Conservation (phyloP, 2,888 invertebrate species). For the Oligia strigilis region DNA sequence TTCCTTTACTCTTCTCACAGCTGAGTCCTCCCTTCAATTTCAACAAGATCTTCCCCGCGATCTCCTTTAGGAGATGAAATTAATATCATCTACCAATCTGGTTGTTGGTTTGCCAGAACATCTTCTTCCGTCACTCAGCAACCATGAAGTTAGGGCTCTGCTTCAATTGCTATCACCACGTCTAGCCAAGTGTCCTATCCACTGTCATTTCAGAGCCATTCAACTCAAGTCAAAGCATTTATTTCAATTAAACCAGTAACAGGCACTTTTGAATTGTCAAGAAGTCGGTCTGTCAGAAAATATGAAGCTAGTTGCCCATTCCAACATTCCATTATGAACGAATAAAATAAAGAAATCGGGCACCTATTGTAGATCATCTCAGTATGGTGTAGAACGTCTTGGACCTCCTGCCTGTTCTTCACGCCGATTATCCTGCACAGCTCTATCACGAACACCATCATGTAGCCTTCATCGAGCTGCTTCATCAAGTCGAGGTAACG, state of each 20-base stretch:
- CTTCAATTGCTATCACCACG: too few species aligned
- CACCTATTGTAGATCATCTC: slow-evolving; percentile 9
- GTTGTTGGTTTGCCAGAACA: background rate
- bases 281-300: too few species aligned
- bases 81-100: background rate
- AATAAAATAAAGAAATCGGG: background rate
- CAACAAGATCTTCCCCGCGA: background rate
- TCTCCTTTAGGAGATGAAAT: background rate
- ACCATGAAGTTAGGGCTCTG: background rate
- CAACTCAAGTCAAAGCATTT: too few species aligned
- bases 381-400: background rate
- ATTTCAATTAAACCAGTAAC: too few species aligned
- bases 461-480: slow-evolving; percentile 2
- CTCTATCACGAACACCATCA: slow-evolving; percentile 13
- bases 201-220: background rate
- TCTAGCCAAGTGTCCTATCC: background rate
- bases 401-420: background rate
- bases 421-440: slow-evolving; percentile 11
- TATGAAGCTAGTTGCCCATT: too few species aligned
- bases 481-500: slow-evolving; percentile 20
- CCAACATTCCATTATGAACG: too few species aligned
- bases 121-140: background rate
- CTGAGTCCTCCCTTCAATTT: background rate
- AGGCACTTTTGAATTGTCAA: too few species aligned
- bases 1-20: background rate